These are phyloP conservation scores for Patiria miniata DNA, from an alignment of 35 echinoderm and acorn worm genomes.

Conservation along the genomic window DNA sequence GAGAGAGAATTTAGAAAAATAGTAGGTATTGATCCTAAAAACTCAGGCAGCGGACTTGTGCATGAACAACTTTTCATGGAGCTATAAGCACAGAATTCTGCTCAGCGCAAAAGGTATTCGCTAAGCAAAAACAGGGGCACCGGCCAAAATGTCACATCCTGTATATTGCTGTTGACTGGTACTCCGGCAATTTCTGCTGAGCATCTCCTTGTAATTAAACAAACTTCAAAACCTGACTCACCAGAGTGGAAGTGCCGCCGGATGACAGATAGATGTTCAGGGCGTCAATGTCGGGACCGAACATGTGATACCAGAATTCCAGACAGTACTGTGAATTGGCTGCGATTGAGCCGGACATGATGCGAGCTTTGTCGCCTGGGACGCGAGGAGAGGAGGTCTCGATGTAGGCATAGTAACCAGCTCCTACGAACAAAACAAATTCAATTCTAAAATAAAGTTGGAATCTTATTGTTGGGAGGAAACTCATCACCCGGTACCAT, in stretches of 20 bases:
- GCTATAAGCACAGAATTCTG: too few relatives aligned
- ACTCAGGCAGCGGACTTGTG: too few relatives aligned
- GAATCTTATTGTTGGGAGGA: too few relatives aligned
- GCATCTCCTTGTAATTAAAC: too few relatives aligned
- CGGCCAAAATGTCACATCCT: neutral
- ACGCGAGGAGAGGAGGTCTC: slow-evolving; percentile 54
- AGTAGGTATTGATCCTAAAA: too few relatives aligned
- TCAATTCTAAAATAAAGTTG: neutral
- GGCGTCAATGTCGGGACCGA: slow-evolving; percentile 77
- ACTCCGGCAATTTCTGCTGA: too few relatives aligned
- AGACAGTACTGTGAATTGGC: slow-evolving; percentile 63
- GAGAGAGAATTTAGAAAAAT: neutral
- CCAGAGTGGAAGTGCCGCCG: neutral
- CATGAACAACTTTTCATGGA: too few relatives aligned
- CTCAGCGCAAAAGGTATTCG: too few relatives aligned
- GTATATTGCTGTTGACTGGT: too few relatives aligned
- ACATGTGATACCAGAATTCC: slow-evolving; percentile 89
- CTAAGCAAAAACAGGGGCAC: neutral
- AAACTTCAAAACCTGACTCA: too few relatives aligned
- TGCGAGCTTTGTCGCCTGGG: slow-evolving; percentile 51
- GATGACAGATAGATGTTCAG: slow-evolving; percentile 70
- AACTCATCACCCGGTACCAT: too few relatives aligned
- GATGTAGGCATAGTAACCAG: slow-evolving; percentile 68
- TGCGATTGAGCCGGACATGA: slow-evolving; percentile 60
- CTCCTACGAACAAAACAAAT: neutral